These are phyloP conservation scores for Myzus persicae DNA, from an alignment of 1,140 invertebrate genomes.

Conservation along the genomic window DNA sequence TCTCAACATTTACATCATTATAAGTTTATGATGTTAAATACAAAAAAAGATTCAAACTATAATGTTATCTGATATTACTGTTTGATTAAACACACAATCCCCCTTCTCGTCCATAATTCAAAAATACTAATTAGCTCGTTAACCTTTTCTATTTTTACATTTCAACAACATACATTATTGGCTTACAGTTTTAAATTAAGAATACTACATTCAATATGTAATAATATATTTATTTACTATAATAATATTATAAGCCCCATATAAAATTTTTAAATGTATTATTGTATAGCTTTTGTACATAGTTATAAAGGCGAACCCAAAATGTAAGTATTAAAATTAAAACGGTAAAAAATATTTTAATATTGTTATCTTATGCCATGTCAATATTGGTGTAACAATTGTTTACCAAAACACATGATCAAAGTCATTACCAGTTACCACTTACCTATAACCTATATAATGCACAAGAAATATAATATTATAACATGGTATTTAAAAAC, in stretches of 20 bases:
- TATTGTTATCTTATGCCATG: background rate
- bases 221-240: background rate
- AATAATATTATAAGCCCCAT: background rate
- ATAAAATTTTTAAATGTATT: background rate
- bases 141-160: constrained; percentile 22
- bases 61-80: background rate
- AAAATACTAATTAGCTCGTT: background rate
- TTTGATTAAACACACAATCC: background rate
- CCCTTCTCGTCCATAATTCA: background rate
- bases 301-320: background rate
- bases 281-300: constrained; percentile 11
- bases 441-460: background rate
- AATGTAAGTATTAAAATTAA: constrained; percentile 1
- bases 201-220: background rate
- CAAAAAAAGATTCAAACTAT: background rate
- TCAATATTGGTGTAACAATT: background rate
- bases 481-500: background rate
- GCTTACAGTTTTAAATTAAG: background rate
- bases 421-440: background rate
- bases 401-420: background rate
- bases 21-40: background rate
- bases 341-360: background rate
- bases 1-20: background rate
- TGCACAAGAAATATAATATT: background rate
- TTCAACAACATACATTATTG: background rate